These are phyloP conservation scores for Pseudochirops corinnae DNA, from an alignment of 2,797 vertebrate species.

Conservation along the genomic window DNA sequence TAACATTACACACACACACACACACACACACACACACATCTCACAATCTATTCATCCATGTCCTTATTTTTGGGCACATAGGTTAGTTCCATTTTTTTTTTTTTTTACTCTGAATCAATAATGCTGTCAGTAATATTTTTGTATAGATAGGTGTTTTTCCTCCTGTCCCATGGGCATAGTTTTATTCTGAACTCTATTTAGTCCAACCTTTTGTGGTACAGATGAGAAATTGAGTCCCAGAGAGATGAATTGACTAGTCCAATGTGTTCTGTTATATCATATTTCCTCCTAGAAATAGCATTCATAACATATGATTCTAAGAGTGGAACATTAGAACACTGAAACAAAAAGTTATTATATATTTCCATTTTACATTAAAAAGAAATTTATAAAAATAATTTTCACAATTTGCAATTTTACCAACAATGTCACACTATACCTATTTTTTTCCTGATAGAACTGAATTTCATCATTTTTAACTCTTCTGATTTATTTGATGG, in stretches of 20 bases:
- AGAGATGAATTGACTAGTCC: background rate
- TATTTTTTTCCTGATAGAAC: background rate
- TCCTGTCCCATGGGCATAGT: background rate
- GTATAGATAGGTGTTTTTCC: background rate
- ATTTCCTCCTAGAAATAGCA: background rate
- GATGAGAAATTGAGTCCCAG: background rate
- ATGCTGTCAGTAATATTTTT: background rate
- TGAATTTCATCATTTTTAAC: background rate
- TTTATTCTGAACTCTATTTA: background rate
- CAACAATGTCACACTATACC: background rate
- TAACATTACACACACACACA: background rate
- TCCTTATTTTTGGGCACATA: too few relatives aligned
- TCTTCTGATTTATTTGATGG: background rate
- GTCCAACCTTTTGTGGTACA: background rate
- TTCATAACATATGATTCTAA: background rate
- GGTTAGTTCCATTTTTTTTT: background rate
- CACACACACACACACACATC: too few relatives aligned
- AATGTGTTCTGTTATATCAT: too few relatives aligned
- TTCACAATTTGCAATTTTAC: background rate
- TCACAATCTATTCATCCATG: background rate
- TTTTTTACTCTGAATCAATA: background rate
- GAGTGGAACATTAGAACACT: background rate
- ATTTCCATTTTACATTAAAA: background rate
- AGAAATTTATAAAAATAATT: background rate
- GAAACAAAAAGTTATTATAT: background rate